These are phyloP conservation scores for Erpetoichthys calabaricus DNA, from an alignment of 2,797 vertebrate species.

Conservation along the genomic window DNA sequence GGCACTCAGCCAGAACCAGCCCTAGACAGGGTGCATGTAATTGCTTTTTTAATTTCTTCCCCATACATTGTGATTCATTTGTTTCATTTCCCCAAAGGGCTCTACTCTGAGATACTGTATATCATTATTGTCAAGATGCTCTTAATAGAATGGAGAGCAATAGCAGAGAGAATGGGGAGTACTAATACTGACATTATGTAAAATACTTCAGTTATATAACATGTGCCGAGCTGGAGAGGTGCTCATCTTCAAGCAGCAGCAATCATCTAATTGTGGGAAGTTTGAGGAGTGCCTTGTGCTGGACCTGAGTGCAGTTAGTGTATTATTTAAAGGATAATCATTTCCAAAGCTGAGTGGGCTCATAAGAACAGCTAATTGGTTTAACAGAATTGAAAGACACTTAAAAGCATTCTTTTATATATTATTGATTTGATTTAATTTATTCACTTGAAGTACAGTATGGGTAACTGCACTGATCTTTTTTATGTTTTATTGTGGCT, in stretches of 20 bases:
- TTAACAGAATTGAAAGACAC: conserved; percentile 46
- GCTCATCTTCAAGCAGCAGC: conserved; percentile 37
- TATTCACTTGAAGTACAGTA: no score
- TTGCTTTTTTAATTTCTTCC: no score
- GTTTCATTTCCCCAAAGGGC: no score
- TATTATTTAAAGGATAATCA: conserved; percentile 52
- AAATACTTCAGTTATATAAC: conserved; percentile 32
- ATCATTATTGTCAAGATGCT: no score
- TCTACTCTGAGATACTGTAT: no score
- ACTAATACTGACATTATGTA: conserved; percentile 31
- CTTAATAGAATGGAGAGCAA: no score
- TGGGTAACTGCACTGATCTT: no score
- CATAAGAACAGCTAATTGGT: conserved; percentile 56
- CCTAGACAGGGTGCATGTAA: no score
- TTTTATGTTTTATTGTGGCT: no score
- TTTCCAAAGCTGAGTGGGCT: conserved; percentile 48
- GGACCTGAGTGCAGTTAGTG: conserved; percentile 37
- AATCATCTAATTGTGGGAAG: conserved; percentile 30
- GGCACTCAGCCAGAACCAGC: no score
- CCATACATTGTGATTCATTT: no score
- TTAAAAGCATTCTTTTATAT: conserved; percentile 8
- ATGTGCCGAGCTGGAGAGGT: conserved; percentile 28
- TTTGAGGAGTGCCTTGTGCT: conserved; percentile 16
- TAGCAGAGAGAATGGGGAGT: background rate
- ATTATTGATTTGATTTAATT: no score